Base-by-base conservation (phyloP, 2,888 invertebrate genomes). In the Gerosis bhagava region DNA sequence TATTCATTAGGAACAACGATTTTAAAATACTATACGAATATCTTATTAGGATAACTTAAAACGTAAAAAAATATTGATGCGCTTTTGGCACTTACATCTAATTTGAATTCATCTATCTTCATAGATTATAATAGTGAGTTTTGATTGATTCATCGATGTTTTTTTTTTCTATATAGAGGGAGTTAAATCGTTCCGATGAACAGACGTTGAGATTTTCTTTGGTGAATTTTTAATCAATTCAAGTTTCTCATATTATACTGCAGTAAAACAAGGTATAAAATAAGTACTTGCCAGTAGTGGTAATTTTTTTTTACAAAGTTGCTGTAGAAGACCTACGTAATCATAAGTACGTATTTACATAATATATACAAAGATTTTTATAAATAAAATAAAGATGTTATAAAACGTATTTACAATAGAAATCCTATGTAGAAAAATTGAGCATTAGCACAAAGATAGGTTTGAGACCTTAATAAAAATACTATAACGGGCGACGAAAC, bases 1-100 rank as follows among this genome's bases (percentile, higher is more conserved):
- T 78, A 80, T 75, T 80, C 71, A 72, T 83, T 87, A 87, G 87
- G 87, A 87, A 87, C 87, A 84, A 87, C 75, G 74, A 78, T 84
- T 82, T 76, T 74, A 80, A 82, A 83, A 83, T 83, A 84, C 84
- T 80, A 80, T 79, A 73, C 67, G 77, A 77, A 72, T 73, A 70
- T 77, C 70, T 78, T 67, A 71, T 75, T 73, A 73, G 65, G 71
- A 73, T 72, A 81, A 82, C 78, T 79, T 83, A 81, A 78, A 73
- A 58, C 17, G 49, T 59, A 59, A 51, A 59, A 50, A 69, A 70
- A 71, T 70, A 77, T 73, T 63, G 68, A 68, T 65, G 82, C 81
- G 78, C 80, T 78, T 83, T 83, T 86, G 83, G 86, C 87, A 84
- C 87, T 82, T 79, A 83, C 65, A 48, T 60, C 77, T 82, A 82